These are phyloP conservation scores for Cryptoleucopteryx plumbea DNA, from an alignment of 2,113 vertebrate genomes.

Conservation along the genomic window DNA sequence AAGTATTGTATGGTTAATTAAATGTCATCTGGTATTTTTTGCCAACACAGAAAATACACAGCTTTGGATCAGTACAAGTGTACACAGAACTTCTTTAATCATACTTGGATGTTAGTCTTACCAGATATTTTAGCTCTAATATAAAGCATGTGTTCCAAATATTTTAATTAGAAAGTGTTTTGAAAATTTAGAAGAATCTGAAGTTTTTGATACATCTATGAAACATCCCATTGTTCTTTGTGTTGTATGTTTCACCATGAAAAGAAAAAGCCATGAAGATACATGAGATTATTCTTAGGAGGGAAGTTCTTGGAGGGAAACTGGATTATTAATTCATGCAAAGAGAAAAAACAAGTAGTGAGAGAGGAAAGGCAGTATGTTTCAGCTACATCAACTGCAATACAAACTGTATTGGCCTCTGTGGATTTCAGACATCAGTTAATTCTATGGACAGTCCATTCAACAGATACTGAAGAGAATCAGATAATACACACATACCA, in stretches of 20 bases:
- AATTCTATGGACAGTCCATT: not conserved
- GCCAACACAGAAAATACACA: not conserved
- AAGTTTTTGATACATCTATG: not conserved
- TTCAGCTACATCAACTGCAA: not conserved
- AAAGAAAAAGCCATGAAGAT: not conserved
- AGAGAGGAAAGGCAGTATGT: not conserved
- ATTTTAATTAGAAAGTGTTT: not conserved
- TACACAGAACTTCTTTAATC: not conserved
- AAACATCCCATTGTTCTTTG: not conserved
- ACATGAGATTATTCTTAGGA: not conserved
- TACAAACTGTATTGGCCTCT: not conserved
- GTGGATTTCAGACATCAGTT: not conserved
- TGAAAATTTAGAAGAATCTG: not conserved
- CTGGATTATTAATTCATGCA: not conserved
- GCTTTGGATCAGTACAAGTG: not conserved
- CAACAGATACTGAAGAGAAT: not conserved
- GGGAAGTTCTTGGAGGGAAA: not conserved
- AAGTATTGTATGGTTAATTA: not conserved
- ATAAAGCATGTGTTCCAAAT: not conserved
- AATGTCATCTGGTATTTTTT: not conserved
- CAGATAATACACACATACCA: not conserved
- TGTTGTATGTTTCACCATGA: not conserved
- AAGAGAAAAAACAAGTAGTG: not conserved
- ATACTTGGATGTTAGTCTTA: not conserved
- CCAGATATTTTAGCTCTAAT: not conserved